Percentiles rank a stretch among this genome's conserved stretches.
These are phyloP conservation scores for Dicycla oo DNA, from an alignment of 2,888 invertebrate species.

Conservation along the genomic window DNA sequence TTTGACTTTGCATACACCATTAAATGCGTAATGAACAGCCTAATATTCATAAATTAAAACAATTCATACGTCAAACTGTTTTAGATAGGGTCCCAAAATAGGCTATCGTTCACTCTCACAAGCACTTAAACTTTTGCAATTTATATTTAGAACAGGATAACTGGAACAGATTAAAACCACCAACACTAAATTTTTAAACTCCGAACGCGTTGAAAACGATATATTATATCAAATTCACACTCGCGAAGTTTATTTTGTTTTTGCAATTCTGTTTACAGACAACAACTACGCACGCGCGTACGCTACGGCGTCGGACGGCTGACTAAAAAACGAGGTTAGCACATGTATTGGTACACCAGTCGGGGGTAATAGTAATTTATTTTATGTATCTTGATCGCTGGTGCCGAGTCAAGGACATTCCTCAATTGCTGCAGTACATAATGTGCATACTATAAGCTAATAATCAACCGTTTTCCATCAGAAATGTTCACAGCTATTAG, in stretches of 20 bases:
- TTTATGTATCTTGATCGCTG: constrained; percentile 26
- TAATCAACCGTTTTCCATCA: not conserved
- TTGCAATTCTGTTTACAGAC: constrained; percentile 38
- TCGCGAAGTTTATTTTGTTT: constrained; percentile 39
- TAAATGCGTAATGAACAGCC: constrained; percentile 18
- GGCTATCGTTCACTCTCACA: constrained; percentile 1
- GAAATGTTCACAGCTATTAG: not conserved
- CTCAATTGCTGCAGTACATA: constrained; percentile 20
- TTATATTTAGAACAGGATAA: constrained; percentile 1
- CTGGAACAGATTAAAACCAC: constrained; percentile 34
- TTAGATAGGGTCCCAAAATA: constrained; percentile 9
- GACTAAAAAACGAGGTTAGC: constrained; percentile 57
- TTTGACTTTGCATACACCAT: not conserved
- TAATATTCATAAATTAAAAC: constrained; percentile 19
- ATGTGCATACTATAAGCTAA: constrained; percentile 14
- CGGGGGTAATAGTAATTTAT: constrained; percentile 38
- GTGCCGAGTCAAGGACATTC: constrained; percentile 28
- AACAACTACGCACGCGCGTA: constrained; percentile 35
- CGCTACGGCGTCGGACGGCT: constrained; percentile 32
- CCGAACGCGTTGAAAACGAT: constrained; percentile 7
- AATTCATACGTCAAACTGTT: constrained; percentile 7
- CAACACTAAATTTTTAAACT: constrained; percentile 23
- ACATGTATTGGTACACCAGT: constrained; percentile 32
- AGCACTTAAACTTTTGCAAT: constrained; percentile 20
- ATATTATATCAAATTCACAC: not conserved